Evolutionary conservation across 2,113 vertebrate species (phyloP).

Genomic region (Chelonoidis abingdonii): DNA sequence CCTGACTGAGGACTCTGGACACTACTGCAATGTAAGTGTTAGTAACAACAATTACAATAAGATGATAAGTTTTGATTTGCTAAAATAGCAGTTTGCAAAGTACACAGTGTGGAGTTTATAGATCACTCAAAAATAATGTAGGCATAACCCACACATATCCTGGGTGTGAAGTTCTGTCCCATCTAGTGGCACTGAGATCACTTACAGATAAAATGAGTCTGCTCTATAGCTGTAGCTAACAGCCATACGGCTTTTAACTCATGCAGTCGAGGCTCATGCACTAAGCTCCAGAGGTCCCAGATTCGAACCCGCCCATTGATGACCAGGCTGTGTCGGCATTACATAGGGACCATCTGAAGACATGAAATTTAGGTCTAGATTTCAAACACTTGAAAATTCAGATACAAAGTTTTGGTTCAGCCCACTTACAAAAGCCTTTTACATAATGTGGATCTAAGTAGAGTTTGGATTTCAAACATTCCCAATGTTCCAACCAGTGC

Average conservation of each 20-base stretch:
- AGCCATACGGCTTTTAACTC: too few species aligned
- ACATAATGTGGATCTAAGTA: neutral
- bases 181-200: too few species aligned
- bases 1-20: neutral
- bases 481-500: neutral
- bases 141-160: too few species aligned
- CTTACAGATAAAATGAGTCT: too few species aligned
- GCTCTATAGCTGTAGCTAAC: too few species aligned
- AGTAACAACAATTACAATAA: neutral
- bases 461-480: neutral
- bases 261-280: too few species aligned
- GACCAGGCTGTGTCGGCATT: too few species aligned
- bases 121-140: neutral
- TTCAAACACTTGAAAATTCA: neutral
- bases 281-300: too few species aligned
- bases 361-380: neutral
- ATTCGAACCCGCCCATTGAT: too few species aligned
- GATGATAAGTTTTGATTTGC: neutral
- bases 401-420: fast-evolving
- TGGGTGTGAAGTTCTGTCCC: too few species aligned
- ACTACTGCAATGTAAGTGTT: neutral
- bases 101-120: neutral
- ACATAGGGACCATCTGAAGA: neutral
- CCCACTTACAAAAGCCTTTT: neutral
- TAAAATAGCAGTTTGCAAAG: neutral